These are phyloP conservation scores for Hedychridium roseum DNA, from an alignment of 2,888 invertebrate genomes.

Conservation along the genomic window DNA sequence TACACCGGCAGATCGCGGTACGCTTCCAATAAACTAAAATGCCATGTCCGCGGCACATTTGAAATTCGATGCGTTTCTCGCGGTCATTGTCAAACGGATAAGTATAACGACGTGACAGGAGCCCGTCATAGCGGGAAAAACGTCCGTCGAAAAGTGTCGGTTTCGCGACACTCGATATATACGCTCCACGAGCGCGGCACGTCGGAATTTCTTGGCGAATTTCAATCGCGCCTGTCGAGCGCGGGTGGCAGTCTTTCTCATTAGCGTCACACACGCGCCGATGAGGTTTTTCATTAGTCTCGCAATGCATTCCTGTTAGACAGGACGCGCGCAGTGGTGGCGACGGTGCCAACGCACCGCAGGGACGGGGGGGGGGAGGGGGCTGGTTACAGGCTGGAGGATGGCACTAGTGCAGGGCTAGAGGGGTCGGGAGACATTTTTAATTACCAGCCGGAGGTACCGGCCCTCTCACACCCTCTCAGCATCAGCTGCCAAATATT, in stretches of 20 bases:
- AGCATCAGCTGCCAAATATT: constrained; percentile 63
- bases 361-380: constrained; percentile 37
- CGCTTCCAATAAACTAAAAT: no score
- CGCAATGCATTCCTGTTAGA: constrained; percentile 60
- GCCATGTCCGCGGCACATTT: no score
- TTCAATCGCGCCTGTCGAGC: constrained; percentile 52
- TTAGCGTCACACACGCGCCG: constrained; percentile 58
- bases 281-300: constrained; percentile 64
- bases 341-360: constrained; percentile 28
- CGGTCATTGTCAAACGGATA: constrained; percentile 31
- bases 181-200: constrained; percentile 16
- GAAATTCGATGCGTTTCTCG: constrained; percentile 22
- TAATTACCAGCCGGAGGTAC: constrained; percentile 61
- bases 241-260: constrained; percentile 51
- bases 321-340: constrained; percentile 38
- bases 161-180: constrained; percentile 33
- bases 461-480: constrained; percentile 42
- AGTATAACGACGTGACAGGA: constrained; percentile 13
- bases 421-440: constrained; percentile 60
- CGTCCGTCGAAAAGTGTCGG: constrained; percentile 31
- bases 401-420: constrained; percentile 28
- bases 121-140: constrained; percentile 28
- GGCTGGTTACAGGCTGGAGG: constrained; percentile 24
- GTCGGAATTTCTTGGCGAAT: constrained; percentile 49
- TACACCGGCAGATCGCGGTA: no score